Percentiles rank a stretch among this genome's conserved stretches.
Conservation (phyloP, 1,140 invertebrate genomes). For the Drosophila asahinai region DNA sequence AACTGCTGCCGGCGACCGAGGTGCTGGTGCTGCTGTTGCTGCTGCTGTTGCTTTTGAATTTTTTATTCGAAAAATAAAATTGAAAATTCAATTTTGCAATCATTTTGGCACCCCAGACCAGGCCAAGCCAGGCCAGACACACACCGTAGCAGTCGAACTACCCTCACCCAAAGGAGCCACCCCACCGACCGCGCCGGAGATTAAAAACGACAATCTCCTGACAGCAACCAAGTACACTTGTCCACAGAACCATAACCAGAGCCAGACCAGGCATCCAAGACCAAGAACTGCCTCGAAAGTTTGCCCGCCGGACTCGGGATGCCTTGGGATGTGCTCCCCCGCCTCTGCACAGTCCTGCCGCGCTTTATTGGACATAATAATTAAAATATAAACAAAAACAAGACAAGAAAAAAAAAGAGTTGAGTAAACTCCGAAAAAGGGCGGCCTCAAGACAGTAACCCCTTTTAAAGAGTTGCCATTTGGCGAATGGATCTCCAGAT, state of each 20-base stretch:
- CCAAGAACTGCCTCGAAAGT: slow-evolving; percentile 66
- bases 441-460: slow-evolving; percentile 57
- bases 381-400: slow-evolving; percentile 65
- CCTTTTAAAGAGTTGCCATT: slow-evolving; percentile 75
- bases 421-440: slow-evolving; percentile 25
- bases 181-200: slow-evolving; percentile 45
- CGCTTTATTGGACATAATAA: slow-evolving; percentile 69
- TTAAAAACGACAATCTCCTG: slow-evolving; percentile 78
- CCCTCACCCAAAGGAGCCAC: slow-evolving; percentile 20
- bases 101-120: slow-evolving; percentile 75
- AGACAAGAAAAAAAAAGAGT: slow-evolving; percentile 9
- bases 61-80: slow-evolving; percentile 81
- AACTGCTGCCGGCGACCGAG: neutral
- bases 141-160: slow-evolving; percentile 16
- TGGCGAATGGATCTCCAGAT: slow-evolving; percentile 70
- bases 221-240: slow-evolving; percentile 46
- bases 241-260: slow-evolving; percentile 20
- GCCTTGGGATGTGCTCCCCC: slow-evolving; percentile 25
- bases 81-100: slow-evolving; percentile 82
- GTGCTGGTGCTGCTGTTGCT: slow-evolving; percentile 8
- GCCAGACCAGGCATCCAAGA: slow-evolving; percentile 1
- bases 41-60: slow-evolving; percentile 69
- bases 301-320: slow-evolving; percentile 42
- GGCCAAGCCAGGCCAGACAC: slow-evolving; percentile 3
- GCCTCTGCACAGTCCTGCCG: slow-evolving; percentile 6